Percentiles rank a stretch among this genome's conserved stretches.
Conservation (phyloP, 1,140 invertebrate genomes). For the Lordiphosa mommai region DNA sequence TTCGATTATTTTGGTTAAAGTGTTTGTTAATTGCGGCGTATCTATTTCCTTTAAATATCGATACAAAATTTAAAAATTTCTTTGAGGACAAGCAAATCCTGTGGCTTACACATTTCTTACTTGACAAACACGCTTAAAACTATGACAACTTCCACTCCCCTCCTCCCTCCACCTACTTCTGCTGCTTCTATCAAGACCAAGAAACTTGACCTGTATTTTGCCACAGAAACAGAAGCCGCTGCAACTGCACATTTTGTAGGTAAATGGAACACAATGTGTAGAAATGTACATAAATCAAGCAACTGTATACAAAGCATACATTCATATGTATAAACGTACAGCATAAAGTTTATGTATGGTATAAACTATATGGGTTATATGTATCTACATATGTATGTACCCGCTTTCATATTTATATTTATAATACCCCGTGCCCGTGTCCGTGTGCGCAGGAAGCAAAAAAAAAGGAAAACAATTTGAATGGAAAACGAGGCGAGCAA, state of each 20-base stretch:
- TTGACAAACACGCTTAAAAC: too few species aligned
- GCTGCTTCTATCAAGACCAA: conserved; percentile 8
- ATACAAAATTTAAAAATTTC: too few species aligned
- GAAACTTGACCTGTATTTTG: conserved; percentile 53
- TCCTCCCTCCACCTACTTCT: not conserved
- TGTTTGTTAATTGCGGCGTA: too few species aligned
- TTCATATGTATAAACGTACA: conserved; percentile 1
- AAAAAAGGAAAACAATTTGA: conserved; percentile 55
- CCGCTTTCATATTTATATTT: conserved; percentile 38
- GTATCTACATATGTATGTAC: conserved; percentile 7
- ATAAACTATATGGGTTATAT: conserved; percentile 1
- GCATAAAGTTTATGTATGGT: not conserved
- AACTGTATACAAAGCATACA: conserved; percentile 15
- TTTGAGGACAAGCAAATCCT: too few species aligned
- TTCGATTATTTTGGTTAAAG: too few species aligned
- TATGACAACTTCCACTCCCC: not conserved
- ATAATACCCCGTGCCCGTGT: conserved; percentile 16
- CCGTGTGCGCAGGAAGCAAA: not conserved
- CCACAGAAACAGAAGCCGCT: conserved; percentile 4
- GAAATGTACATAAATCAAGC: conserved; percentile 5
- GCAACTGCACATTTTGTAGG: conserved; percentile 46
- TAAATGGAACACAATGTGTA: conserved; percentile 51
- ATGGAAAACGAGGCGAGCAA: conserved; percentile 57
- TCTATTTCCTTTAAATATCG: too few species aligned
- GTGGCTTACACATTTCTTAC: too few species aligned